Conservation (phyloP, 2,888 invertebrate species). For the Eupithecia pulchellata region DNA sequence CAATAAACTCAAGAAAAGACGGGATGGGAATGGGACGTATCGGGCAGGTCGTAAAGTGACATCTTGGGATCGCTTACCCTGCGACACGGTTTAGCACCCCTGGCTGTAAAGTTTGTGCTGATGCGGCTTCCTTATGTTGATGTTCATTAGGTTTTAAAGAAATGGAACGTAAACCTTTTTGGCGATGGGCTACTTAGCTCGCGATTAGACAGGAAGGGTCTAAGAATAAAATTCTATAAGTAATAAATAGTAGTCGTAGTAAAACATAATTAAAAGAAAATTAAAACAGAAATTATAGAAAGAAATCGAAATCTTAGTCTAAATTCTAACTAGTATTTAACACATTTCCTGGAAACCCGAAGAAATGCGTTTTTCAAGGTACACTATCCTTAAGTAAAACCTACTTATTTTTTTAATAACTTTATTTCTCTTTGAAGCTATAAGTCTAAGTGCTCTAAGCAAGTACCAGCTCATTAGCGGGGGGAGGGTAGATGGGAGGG, state of each 20-base stretch:
- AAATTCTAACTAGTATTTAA: no score
- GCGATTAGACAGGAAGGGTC: no score
- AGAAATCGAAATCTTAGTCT: no score
- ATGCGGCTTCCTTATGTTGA: constrained; percentile 48
- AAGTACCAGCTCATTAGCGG: constrained; percentile 42
- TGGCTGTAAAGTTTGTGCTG: constrained; percentile 48
- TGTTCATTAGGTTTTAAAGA: constrained; percentile 14
- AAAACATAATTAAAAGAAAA: no score
- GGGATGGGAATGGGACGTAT: constrained; percentile 50
- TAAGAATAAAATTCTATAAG: no score
- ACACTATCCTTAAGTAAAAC: neutral
- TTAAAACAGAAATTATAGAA: no score
- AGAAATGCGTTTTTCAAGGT: no score
- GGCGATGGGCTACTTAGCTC: neutral
- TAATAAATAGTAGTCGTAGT: no score
- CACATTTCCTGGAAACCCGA: no score
- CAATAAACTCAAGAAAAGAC: constrained; percentile 70
- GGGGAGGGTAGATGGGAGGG: constrained; percentile 30
- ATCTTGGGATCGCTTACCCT: constrained; percentile 68
- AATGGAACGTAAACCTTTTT: neutral
- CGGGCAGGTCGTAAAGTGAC: constrained; percentile 73
- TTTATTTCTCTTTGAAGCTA: neutral
- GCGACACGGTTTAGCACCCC: constrained; percentile 61
- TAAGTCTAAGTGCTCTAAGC: neutral
- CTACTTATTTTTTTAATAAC: no score